Evolutionary conservation across 2,797 vertebrate species (phyloP).

Genomic region (Gila robusta): DNA sequence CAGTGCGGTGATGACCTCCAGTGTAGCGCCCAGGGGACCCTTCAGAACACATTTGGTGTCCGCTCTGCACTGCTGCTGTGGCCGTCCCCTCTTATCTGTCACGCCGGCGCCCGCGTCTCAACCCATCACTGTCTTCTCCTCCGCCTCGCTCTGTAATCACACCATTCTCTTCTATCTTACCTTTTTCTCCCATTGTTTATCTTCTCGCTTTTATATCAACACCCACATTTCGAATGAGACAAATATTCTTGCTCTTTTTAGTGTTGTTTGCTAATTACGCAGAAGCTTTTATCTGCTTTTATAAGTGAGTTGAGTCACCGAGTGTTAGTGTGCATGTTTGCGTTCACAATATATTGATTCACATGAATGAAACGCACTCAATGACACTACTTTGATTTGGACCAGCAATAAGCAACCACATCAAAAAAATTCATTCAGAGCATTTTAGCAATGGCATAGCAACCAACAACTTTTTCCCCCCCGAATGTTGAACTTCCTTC

Average conservation of each 20-base stretch:
- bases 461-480: neutral
- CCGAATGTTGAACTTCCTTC: neutral
- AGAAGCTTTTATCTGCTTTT: neutral
- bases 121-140: constrained; percentile 74
- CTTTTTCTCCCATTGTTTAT: constrained; percentile 11
- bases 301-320: constrained; percentile 8
- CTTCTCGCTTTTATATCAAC: neutral
- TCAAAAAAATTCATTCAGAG: neutral
- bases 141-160: constrained; percentile 29
- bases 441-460: neutral
- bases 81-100: constrained; percentile 82
- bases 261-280: neutral
- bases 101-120: constrained; percentile 74
- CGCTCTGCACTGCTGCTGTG: constrained; percentile 74
- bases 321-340: neutral
- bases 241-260: constrained; percentile 4
- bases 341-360: neutral
- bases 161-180: constrained; percentile 39
- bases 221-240: neutral
- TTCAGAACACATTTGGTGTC: constrained; percentile 83
- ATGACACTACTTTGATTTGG: neutral
- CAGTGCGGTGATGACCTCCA: constrained; percentile 79
- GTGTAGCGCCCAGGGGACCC: constrained; percentile 78
- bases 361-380: neutral
- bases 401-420: neutral